Conservation (phyloP, 2,797 vertebrate genomes). For the Euthynnus affinis region DNA sequence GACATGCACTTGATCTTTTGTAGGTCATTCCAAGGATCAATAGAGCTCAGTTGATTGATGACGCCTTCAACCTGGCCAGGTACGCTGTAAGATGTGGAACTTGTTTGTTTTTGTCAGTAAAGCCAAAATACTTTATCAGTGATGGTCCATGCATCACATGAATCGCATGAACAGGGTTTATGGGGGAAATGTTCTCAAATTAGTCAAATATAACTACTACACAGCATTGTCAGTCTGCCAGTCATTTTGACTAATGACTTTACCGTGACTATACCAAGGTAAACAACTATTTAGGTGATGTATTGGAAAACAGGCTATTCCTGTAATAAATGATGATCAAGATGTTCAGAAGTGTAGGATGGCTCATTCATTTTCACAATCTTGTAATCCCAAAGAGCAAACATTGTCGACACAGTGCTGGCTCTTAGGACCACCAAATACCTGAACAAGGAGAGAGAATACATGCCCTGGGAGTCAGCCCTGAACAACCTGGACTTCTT, state of each 20-base stretch:
- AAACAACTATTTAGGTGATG: background rate
- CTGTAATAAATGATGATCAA: background rate
- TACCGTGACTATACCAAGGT: background rate
- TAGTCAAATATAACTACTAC: background rate
- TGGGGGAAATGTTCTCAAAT: background rate
- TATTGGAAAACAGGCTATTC: background rate
- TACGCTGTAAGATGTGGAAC: slow-evolving; percentile 64
- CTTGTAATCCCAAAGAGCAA: slow-evolving; percentile 82
- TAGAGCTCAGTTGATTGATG: slow-evolving; percentile 93
- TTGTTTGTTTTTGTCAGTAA: background rate
- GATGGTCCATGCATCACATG: background rate
- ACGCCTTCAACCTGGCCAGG: slow-evolving; percentile 95
- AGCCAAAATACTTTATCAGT: background rate
- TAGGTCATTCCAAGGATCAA: slow-evolving; percentile 91
- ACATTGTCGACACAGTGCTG: slow-evolving; percentile 71
- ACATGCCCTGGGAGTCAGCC: slow-evolving; percentile 92
- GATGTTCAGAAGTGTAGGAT: background rate
- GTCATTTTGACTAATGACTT: background rate
- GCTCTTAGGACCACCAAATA: slow-evolving; percentile 91
- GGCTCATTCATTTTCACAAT: background rate
- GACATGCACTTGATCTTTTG: slow-evolving; percentile 4
- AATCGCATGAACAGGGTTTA: background rate
- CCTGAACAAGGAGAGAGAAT: slow-evolving; percentile 80
- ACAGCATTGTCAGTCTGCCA: background rate
- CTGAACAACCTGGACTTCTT: slow-evolving; percentile 90